Percentiles rank a stretch among this genome's conserved stretches.
Conservation (phyloP, 1,140 invertebrate species). For the Spodoptera litura region DNA sequence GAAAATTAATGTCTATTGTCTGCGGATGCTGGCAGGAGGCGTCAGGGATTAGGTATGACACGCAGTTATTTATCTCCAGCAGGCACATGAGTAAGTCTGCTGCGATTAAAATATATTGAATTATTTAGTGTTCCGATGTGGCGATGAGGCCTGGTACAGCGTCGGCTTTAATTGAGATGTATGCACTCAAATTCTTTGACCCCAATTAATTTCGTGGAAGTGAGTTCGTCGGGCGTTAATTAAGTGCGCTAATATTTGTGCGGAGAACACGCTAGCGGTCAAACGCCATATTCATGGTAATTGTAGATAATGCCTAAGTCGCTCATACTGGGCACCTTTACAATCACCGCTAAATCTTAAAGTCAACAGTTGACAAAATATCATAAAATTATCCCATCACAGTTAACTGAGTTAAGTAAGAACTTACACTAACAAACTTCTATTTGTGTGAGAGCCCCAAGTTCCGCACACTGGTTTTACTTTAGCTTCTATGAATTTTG, state of each 20-base stretch:
- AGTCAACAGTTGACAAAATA: neutral
- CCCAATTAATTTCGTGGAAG: constrained; percentile 83
- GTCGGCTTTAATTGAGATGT: constrained; percentile 77
- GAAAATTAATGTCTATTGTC: constrained; percentile 84
- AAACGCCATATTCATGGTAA: constrained; percentile 55
- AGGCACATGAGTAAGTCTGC: constrained; percentile 15
- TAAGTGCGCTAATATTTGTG: constrained; percentile 77
- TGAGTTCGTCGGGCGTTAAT: constrained; percentile 75
- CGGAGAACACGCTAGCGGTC: constrained; percentile 60
- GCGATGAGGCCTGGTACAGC: constrained; percentile 54
- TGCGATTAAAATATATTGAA: constrained; percentile 40
- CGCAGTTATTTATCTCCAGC: constrained; percentile 46
- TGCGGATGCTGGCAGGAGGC: constrained; percentile 61
- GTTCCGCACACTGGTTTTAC: neutral
- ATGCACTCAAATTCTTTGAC: constrained; percentile 82
- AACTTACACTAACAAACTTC: neutral
- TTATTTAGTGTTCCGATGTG: constrained; percentile 23
- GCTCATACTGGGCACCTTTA: neutral
- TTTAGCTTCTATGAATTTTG: constrained; percentile 14
- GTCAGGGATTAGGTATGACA: constrained; percentile 67
- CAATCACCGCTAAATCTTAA: too few relatives aligned
- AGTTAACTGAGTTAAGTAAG: neutral
- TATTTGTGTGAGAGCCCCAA: neutral
- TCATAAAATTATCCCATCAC: neutral
- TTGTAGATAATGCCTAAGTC: constrained; percentile 26